Conservation (phyloP, 2,797 vertebrate genomes). For the Hippopotamyrus pictus region DNA sequence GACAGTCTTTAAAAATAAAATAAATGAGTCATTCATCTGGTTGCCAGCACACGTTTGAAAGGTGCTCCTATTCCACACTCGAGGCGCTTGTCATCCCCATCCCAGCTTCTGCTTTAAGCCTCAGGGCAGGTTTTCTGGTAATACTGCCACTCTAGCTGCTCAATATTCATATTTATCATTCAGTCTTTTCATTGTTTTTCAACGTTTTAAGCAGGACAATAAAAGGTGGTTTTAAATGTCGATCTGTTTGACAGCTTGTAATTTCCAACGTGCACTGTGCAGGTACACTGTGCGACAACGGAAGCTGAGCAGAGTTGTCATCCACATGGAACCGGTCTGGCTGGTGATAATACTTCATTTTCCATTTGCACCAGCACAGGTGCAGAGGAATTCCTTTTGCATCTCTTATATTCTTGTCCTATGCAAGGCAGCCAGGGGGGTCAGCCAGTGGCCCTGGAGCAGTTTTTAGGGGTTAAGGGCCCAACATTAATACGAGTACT, state of each 20-base stretch:
- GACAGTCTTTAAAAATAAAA: not conserved
- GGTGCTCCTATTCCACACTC: not conserved
- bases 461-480: not conserved
- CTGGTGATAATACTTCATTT: not conserved
- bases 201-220: not conserved
- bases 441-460: not conserved
- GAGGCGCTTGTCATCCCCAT: not conserved
- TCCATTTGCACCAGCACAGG: not conserved
- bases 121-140: not conserved
- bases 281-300: not conserved
- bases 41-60: not conserved
- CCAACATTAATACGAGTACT: not conserved
- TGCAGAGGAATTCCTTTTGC: not conserved
- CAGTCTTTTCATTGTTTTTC: not conserved
- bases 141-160: not conserved
- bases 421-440: not conserved
- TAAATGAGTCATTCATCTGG: not conserved
- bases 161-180: not conserved
- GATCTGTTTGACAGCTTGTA: not conserved
- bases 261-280: not conserved
- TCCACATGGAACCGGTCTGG: not conserved
- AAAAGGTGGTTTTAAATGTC: not conserved
- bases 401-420: not conserved
- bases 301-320: not conserved
- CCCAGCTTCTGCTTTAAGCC: not conserved